These are phyloP conservation scores for Brevimyrus niger DNA, from an alignment of 2,113 vertebrate species.

Conservation along the genomic window DNA sequence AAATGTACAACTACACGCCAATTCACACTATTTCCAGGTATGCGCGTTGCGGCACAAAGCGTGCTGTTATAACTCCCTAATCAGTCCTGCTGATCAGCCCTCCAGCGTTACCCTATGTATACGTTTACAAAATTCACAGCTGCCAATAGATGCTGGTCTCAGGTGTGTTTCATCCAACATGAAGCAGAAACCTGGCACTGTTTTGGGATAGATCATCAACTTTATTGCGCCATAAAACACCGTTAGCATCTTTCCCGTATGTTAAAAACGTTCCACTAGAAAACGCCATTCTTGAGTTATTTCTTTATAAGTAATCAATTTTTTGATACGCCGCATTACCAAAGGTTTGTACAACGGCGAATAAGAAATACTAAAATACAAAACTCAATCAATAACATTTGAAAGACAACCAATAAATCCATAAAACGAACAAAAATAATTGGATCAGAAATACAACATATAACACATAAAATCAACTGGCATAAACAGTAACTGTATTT, in stretches of 20 bases:
- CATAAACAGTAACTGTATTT: background rate
- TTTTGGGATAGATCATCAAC: background rate
- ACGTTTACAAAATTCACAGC: background rate
- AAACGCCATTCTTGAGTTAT: background rate
- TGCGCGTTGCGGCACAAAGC: too few relatives aligned
- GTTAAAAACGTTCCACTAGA: background rate
- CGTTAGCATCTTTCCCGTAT: background rate
- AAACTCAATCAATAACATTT: background rate
- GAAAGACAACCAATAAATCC: background rate
- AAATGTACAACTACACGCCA: background rate
- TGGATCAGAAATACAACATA: background rate
- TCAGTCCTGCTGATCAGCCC: too few relatives aligned
- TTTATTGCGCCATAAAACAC: background rate
- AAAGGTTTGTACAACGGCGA: background rate
- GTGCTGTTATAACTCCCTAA: too few relatives aligned
- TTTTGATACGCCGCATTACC: background rate
- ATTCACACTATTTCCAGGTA: background rate
- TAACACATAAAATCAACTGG: background rate
- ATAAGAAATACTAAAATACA: background rate
- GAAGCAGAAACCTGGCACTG: background rate
- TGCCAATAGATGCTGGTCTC: too few relatives aligned
- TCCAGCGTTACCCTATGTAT: background rate
- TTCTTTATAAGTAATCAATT: background rate
- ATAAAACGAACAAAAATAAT: background rate
- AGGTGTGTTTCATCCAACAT: background rate